Evolutionary conservation across 64 coral and sea anemone species (phyloP), one percentile per base, ranked within the genome.

Genomic region (Pocillopora damicornis): DNA sequence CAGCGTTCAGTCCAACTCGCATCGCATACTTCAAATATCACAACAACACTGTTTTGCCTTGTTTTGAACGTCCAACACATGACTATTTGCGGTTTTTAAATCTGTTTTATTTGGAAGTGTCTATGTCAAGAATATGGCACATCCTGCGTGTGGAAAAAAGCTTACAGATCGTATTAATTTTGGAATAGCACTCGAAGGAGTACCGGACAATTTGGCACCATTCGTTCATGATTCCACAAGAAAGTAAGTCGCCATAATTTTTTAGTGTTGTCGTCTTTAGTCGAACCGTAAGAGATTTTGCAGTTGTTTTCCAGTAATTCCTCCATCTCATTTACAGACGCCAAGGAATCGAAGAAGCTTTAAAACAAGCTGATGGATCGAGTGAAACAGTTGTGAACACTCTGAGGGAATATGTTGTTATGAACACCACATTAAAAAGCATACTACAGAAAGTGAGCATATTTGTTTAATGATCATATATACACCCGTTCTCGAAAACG

Each of bases 121-220:
- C 13, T 58, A 38, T 22, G n/a, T 22, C 71, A 1, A 15, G 20
- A 98, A 14, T 38, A 98, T 98, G 95, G 92, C 96, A 18, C 90
- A 94, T 77, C 96, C 96, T 36, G 80, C 88, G 22, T 74, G 85
- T 64, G 87, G 63, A 60, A 77, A 85, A 60, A 98, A 98, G 80
- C 75, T 17, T 86, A 98, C 96, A 8, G 92, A 94, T 9, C 92
- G 94, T 58, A 80, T 94, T 38, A 98, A 98, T 64, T 98, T 98
- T 90, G 96, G 96, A 34, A 94, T 94, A 71, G 90, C 92, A 59
- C 75, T 98, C 1, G 96, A 98, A 76, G 93, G 93, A 63, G 90
- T 94, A 60, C 92, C 96, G 0, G 59, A 91, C 61, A 90, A 88
- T 15, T 59, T 88, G 61, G 36, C 18, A 9, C 17, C 88, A 18